Conservation (phyloP, 2,888 invertebrate genomes). For the Ryuthela nishihirai region DNA sequence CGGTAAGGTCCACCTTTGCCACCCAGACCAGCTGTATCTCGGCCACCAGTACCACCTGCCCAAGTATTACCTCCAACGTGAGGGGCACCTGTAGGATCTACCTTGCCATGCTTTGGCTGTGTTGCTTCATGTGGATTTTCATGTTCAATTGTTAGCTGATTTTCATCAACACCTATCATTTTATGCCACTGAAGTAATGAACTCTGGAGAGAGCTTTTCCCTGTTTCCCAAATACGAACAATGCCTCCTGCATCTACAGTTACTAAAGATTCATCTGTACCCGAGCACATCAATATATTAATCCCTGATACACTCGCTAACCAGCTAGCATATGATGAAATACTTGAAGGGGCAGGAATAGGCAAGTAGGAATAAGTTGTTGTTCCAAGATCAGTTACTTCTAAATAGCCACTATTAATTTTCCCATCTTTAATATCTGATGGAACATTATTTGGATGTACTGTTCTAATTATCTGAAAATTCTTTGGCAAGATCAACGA, state of each 20-base stretch:
- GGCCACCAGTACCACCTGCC: conserved; percentile 80
- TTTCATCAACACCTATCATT: conserved; percentile 49
- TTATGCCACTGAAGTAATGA: conserved; percentile 56
- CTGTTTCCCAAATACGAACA: conserved; percentile 58
- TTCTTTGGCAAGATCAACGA: conserved; percentile 7
- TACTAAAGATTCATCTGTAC: conserved; percentile 55
- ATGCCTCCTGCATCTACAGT: conserved; percentile 59
- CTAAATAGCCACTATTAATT: conserved; percentile 52
- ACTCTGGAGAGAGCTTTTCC: conserved; percentile 51
- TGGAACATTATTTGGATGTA: conserved; percentile 7
- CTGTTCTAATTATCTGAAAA: conserved; percentile 8
- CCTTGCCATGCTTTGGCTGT: conserved; percentile 86
- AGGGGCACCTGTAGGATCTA: conserved; percentile 81
- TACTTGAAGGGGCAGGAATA: conserved; percentile 55
- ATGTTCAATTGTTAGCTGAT: conserved; percentile 48
- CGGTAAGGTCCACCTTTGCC: conserved; percentile 95
- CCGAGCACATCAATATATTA: conserved; percentile 52
- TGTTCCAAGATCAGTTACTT: conserved; percentile 56
- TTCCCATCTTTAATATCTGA: conserved; percentile 45
- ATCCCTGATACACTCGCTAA: conserved; percentile 51
- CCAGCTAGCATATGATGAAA: conserved; percentile 47
- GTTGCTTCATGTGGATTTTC: conserved; percentile 64
- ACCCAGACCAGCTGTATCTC: conserved; percentile 92
- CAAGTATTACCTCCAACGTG: conserved; percentile 96
- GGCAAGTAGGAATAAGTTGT: conserved; percentile 57